Evolutionary conservation across 2,888 invertebrate genomes (phyloP).

Genomic region (Acanthacorydalis orientalis): DNA sequence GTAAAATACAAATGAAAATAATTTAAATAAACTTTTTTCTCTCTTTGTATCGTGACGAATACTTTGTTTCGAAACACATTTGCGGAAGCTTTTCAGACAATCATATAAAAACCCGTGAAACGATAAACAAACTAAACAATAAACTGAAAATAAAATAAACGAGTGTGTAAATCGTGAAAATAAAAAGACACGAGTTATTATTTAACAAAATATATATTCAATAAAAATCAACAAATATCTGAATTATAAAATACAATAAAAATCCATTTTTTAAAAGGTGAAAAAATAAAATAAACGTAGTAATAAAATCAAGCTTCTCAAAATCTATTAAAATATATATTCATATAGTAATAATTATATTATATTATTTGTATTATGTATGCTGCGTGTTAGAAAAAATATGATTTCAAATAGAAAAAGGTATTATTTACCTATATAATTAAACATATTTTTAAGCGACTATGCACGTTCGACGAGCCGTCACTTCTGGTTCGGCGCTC

Average conservation of each 20-base stretch:
- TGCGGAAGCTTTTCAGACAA: no score
- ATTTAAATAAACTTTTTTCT: no score
- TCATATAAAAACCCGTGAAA: no score
- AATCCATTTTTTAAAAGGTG: slow-evolving; percentile 11
- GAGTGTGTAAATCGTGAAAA: neutral
- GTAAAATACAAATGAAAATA: no score
- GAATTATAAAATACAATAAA: slow-evolving; percentile 11
- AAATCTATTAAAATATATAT: slow-evolving; percentile 1
- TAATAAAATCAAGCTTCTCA: slow-evolving; percentile 7
- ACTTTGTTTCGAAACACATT: no score
- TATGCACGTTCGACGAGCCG: no score
- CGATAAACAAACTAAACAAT: no score
- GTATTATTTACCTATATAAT: slow-evolving; percentile 3
- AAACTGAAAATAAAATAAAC: no score
- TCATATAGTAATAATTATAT: neutral
- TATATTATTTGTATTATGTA: neutral
- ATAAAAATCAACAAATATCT: slow-evolving; percentile 10
- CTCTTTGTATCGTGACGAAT: no score
- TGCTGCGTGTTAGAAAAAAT: slow-evolving; percentile 7
- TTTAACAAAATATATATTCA: slow-evolving; percentile 11
- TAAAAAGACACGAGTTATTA: slow-evolving; percentile 3
- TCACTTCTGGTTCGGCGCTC: no score
- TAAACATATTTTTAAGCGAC: neutral
- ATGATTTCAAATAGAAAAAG: slow-evolving; percentile 4
- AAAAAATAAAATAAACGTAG: slow-evolving; percentile 14